Base-by-base conservation (phyloP, 1,140 invertebrate species). In the Drosophila erecta region DNA sequence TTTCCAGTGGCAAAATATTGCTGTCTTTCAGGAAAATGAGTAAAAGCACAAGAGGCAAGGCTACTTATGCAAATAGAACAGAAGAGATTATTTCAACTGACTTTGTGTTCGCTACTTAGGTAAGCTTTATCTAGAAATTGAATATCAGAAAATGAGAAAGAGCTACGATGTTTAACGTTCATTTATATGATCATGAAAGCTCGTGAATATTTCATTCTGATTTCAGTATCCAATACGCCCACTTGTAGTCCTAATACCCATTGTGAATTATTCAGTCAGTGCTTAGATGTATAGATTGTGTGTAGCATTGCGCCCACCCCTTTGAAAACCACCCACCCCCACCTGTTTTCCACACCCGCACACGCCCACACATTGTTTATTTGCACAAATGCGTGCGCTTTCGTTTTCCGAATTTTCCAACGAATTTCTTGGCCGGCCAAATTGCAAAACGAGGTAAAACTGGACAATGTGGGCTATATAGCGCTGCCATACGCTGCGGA, bases 341-440 rank as follows among this genome's bases (percentile, higher is more conserved):
- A 55, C 67, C 67, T 72, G 50, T 49, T 74, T 61, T 62, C 22
- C 40, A 60, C 44, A 14, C 7, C 24, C 35, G 14, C 55, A 27
- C 27, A 38, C 55, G 11, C 71, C 54, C 41, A 56, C 70, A 46
- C 41, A 66, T 83, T 86, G 83, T 86, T 87, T 86, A 86, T 86
- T 86, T 86, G 84, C 84, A 79, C 83, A 89, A 87, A 89, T 83
- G 83, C 79, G 79, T 87, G 79, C 72, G 74, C 64, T 87, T 83
- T 83, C 83, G 65, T 76, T 84, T 75, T 84, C 38, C 57, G 35
- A 79, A 77, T 77, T 84, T 81, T 85, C 83, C 83, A 81, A 76
- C 60, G 69, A 86, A 85, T 86, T 85, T 75, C 53, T 75, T 75
- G 72, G 72, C 71, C 71, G 65, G 72, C 60, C 44, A 76, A 33